Base-by-base conservation (phyloP, 2,797 vertebrate genomes). In the Xiphophorus birchmanni region DNA sequence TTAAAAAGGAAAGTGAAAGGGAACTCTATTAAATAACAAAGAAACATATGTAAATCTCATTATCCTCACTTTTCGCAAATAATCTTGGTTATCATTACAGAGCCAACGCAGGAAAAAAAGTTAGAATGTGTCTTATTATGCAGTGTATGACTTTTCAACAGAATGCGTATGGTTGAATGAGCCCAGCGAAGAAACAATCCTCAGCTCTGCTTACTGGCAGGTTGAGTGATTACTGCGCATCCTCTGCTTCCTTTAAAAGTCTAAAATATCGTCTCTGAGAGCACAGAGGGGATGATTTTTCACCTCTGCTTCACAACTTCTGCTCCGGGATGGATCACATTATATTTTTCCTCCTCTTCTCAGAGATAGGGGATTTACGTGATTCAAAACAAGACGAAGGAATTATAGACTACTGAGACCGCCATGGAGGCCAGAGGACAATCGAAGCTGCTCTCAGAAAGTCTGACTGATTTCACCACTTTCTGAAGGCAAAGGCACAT, bases 141-240 rank as follows among this genome's bases (percentile, higher is more conserved):
- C 65, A 26, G 9, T 23, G 37, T 2, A n/a, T 26, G 37, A 80
- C 73, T 65, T 56, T 74, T n/a, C 67, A 42, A 72, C 6, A 44
- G 40, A 44, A 42, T 72, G 15, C 82, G 26, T 52, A 26, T 45
- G 29, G 21, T 60, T 79, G 23, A 54, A 75, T 81, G 74, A 74
- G 82, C 18, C 80, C 74, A 78, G 79, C 82, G 78, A 58, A 83
- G 81, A 83, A 87, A 86, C 86, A 89, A 88, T 84, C 82, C 83
- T 82, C 75, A 76, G 80, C 9, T 2, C 60, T 77, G 79, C 81
- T 90, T 81, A 88, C 92, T 91, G 65, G 65, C 65, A 40, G 65
- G 18, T 23, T 88, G 88, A 91, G 58, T 76, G 82, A 91, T 83
- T 81, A 87, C 32, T 77, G 56, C 9, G 72, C 80, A 45, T 82